Base-by-base conservation (phyloP, 1,140 invertebrate genomes). In the Calliphora vicina region DNA sequence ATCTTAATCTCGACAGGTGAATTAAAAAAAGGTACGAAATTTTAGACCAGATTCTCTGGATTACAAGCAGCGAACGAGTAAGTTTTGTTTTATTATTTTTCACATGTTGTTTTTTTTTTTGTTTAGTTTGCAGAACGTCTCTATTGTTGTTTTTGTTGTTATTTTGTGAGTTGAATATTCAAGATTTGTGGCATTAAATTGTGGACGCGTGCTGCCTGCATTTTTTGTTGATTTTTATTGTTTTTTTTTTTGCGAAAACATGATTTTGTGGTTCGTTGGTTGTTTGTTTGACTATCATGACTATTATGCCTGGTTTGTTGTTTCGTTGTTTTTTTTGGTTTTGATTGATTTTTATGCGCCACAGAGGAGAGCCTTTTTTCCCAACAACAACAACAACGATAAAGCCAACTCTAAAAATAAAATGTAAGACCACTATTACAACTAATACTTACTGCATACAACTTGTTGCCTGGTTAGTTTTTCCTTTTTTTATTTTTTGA, bases 151-250 rank as follows among this genome's bases (percentile, higher is more conserved):
- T 20, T 78, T 78, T 78, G 29, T 78, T 78, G 74, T 23, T 45
- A 78, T 43, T 45, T 25, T 78, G 61, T 12, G 45, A 67, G 61
- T 23, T 23, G 61, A 20, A 25, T 23, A 25, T 67, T 20, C n/a
- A 20, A 23, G 74, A 78, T 78, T 78, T 78, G 74, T 78, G 74
- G 74, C 74, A 78, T 78, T 78, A 78, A 78, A 78, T 78, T 78
- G 74, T 43, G 45, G 74, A 78, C 74, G 74, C 74, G 74, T 78
- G 74, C 74, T 78, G 74, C 74, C 27, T 74, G 27, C 27, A 35
- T 35, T 35, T 57, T 35, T 57, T 57, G 15, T 57, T 57, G 15
- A 4, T 6, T 35, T 76, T 35, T 43, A 26, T 78, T 78, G 29
- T 76, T 42, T 29, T 43, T 74, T 35, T 23, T 12, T 67, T 67